phyloP scores from a whole-genome alignment of 2,888 invertebrate species.

The Synanthedon vespiformis region DNA sequence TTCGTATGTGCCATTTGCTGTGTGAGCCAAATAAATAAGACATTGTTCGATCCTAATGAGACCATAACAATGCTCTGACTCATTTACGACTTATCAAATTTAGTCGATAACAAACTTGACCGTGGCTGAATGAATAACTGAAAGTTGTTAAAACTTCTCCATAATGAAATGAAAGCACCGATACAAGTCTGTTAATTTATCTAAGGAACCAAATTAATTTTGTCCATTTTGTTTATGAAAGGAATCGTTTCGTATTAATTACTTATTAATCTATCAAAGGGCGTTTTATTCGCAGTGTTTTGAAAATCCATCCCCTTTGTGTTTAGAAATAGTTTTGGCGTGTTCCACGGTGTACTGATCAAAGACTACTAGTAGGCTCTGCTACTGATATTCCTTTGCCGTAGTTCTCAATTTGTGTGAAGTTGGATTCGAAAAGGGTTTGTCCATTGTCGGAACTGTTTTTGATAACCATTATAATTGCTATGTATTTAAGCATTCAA shows the following conservation, averaged over 20 bases:
- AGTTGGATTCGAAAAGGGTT: too few species aligned
- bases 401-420: too few species aligned
- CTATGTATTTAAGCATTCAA: too few species aligned
- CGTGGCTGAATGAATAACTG: too few species aligned
- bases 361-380: background rate
- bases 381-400: constrained; percentile 18
- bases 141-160: background rate
- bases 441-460: too few species aligned
- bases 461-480: too few species aligned
- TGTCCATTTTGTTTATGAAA: constrained; percentile 3
- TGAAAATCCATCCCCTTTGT: background rate
- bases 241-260: background rate
- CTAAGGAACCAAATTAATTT: background rate
- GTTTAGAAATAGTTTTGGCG: background rate
- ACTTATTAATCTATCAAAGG: constrained; percentile 1
- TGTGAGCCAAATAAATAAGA: too few species aligned
- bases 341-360: background rate
- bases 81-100: too few species aligned
- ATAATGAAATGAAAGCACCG: background rate
- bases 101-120: too few species aligned
- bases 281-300: background rate
- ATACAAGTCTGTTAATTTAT: background rate
- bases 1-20: too few species aligned
- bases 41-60: too few species aligned
- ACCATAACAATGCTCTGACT: too few species aligned